Base-by-base conservation (phyloP, 2,113 vertebrate species). In the Ciconia boyciana region DNA sequence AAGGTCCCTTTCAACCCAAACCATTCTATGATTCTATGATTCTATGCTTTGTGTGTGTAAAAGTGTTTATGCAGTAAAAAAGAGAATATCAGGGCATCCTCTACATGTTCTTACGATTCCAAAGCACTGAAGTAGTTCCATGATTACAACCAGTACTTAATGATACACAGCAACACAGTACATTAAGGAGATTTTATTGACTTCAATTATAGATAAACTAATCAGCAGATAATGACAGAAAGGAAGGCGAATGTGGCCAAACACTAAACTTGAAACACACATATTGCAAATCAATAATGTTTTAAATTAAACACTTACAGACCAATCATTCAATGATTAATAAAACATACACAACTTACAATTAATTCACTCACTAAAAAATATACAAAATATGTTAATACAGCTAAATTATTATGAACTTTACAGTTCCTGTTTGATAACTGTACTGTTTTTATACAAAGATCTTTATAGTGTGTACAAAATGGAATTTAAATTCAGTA, bases 181-280 rank as follows among this genome's bases (percentile, higher is more conserved):
- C 72, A 96, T 96, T 97, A 96, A 94, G 31, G 36, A 93, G 87
- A 90, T 81, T 94, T 97, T 95, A 97, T 91, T 97, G 94, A 92
- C 77, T 96, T 95, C 77, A 91, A 85, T 96, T 96, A 92, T 78
- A 87, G 93, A 83, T 94, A 97, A 96, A 97, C 80, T 91, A 96
- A 97, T 93, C 85, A 96, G 77, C 36, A 94, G 84, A 82, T 89
- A 96, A 89, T 85, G 89, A 86, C 60, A 77, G 80, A 90, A 93
- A 94, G 32, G 71, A 80, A 95, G 83, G 75, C 69, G 71, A 91
- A 93, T 86, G 51, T 83, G 91, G 66, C 77, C 70, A 94, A 96
- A 92, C 61, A 85, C 34, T 80, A 43, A 90, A 94, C 14, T 80
- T 79, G 79, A 94, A 95, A 87, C 28, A 64, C 8, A n/a, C 14